Conservation (phyloP, 2,888 invertebrate species). For the Drosophila melanosoma region DNA sequence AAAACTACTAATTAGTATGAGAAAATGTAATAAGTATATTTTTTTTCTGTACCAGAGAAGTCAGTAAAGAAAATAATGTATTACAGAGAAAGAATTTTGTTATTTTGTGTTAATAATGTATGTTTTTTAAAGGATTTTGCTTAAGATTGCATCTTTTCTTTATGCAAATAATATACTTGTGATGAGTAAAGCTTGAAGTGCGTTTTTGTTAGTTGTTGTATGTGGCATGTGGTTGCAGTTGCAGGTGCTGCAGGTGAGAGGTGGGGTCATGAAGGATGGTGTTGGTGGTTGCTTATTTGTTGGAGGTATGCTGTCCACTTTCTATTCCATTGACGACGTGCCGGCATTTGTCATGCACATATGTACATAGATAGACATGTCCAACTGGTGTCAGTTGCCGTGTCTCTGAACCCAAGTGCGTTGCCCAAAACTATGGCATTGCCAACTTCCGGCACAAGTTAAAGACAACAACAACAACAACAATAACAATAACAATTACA, state of each 20-base stretch:
- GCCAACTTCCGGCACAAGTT: constrained; percentile 61
- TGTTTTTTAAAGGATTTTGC: background rate
- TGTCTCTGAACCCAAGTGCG: constrained; percentile 31
- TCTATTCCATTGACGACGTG: constrained; percentile 71
- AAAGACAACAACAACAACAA: constrained; percentile 8
- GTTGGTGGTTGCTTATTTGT: background rate
- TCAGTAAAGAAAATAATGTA: too few species aligned
- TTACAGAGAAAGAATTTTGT: background rate
- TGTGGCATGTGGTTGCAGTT: background rate
- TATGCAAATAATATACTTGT: background rate
- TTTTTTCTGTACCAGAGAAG: background rate
- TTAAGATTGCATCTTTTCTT: background rate
- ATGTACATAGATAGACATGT: constrained; percentile 10
- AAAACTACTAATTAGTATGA: constrained; percentile 6
- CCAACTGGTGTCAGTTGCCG: constrained; percentile 24
- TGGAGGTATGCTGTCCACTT: constrained; percentile 45
- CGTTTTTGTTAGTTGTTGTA: background rate
- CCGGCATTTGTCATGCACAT: constrained; percentile 47
- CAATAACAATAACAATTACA: constrained; percentile 7
- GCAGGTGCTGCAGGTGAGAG: background rate
- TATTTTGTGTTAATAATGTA: background rate
- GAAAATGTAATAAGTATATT: background rate
- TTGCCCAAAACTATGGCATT: constrained; percentile 48
- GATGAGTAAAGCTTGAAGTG: constrained; percentile 28
- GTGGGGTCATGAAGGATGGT: background rate